Evolutionary conservation across 2,113 vertebrate species (phyloP).

Genomic region (Cercocebus atys): DNA sequence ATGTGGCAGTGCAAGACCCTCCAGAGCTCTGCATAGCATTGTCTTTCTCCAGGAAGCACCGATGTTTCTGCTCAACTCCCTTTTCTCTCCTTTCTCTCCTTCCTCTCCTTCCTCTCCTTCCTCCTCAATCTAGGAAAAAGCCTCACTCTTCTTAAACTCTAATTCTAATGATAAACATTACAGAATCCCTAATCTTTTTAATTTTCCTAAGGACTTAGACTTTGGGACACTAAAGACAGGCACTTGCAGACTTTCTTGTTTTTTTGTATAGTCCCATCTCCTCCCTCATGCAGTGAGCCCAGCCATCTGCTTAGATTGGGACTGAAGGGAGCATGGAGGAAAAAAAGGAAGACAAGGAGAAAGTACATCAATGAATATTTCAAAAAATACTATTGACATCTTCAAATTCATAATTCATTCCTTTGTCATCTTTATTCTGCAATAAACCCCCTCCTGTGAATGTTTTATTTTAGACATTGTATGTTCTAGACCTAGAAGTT

Average conservation of each 20-base stretch:
- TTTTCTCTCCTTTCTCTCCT: too few relatives aligned
- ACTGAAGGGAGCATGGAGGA: neutral
- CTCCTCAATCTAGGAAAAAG: neutral
- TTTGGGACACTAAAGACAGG: neutral
- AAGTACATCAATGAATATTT: neutral
- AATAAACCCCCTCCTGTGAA: neutral
- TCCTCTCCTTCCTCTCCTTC: neutral
- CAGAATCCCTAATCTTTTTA: neutral
- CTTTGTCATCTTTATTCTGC: neutral
- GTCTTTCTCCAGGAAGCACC: neutral
- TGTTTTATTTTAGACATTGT: slow-evolving; percentile 4
- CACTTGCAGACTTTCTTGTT: neutral
- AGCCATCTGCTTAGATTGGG: neutral
- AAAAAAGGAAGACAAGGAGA: neutral
- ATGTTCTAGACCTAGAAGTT: neutral
- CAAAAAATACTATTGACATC: neutral
- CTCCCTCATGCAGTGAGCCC: neutral
- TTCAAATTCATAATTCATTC: neutral
- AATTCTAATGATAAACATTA: neutral
- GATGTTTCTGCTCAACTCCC: neutral
- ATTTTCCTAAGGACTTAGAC: neutral
- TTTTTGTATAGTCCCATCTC: neutral
- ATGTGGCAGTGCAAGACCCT: too few relatives aligned
- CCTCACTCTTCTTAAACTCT: neutral
- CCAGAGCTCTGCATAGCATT: neutral